Evolutionary conservation across 2,888 invertebrate species (phyloP), one percentile per base, ranked within the genome.

Genomic region (Tetramorium bicarinatum): DNA sequence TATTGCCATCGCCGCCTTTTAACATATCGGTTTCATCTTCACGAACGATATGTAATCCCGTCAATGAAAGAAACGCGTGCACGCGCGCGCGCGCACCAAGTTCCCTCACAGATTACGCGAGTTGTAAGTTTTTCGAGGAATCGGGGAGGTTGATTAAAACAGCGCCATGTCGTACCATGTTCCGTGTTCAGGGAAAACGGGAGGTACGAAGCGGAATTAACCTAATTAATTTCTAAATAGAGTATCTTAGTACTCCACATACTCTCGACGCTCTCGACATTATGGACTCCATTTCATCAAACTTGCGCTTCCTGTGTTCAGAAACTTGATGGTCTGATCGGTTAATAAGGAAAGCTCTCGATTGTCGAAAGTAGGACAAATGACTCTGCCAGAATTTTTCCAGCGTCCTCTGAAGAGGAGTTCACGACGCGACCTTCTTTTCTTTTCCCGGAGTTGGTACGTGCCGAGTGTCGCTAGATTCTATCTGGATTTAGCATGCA

Each of bases 401-500:
- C 38, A 21, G 47, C 21, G 44, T 71, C 1, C 54, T 15, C 56
- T 15, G 21, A 52, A 52, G 49, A 80, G n/a, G 49, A 80, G 29
- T 62, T 62, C 76, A 8, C 18, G 41, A 52, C 41, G 15, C 74
- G 29, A 9, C 18, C 56, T 66, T 67, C 74, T 84, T 47, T 77
- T 88, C 47, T 72, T 71, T 15, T 77, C 72, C 11, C 8, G 44
- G 47, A 71, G 56, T 64, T 47, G 56, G 75, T 81, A 89, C 88
- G 90, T 90, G 90, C 87, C 89, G 83, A 90, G 86, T 84, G 87
- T 86, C 79, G 52, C 56, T 52, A 85, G 91, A 90, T 89, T 83
- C 80, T 88, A 89, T 90, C 89, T 85, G 85, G 82, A 81, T 85
- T 75, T 52, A 44, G 54, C 66, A 82, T 67, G 71, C 61, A 56